These are phyloP conservation scores for Thera obeliscata DNA, from an alignment of 2,888 invertebrate genomes.

Conservation along the genomic window DNA sequence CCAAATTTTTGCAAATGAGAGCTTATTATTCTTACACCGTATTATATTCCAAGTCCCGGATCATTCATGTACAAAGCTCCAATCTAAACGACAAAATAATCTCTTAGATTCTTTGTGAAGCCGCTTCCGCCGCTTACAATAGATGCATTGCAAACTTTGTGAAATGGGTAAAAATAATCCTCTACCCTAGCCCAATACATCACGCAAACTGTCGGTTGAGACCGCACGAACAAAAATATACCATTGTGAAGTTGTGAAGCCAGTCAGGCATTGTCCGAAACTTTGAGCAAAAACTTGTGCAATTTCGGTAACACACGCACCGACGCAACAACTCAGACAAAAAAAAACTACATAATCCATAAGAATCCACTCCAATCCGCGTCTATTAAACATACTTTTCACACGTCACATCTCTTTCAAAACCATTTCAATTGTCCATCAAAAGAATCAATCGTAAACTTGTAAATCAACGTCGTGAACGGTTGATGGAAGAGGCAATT, in stretches of 20 bases:
- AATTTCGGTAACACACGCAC: constrained; percentile 75
- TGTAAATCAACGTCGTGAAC: constrained; percentile 60
- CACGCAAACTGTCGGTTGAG: constrained; percentile 80
- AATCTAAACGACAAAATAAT: constrained; percentile 65
- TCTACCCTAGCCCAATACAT: constrained; percentile 79
- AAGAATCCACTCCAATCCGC: constrained; percentile 42
- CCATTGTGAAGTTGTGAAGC: constrained; percentile 78
- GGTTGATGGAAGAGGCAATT: constrained; percentile 66
- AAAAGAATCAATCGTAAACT: constrained; percentile 48
- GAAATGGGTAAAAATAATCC: constrained; percentile 84
- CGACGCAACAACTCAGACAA: constrained; percentile 55
- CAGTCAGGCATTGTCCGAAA: constrained; percentile 74
- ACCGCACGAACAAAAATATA: constrained; percentile 83
- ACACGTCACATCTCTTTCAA: constrained; percentile 53
- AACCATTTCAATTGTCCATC: constrained; percentile 50
- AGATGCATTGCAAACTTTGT: constrained; percentile 81
- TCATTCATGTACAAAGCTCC: constrained; percentile 60
- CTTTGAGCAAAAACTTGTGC: constrained; percentile 79
- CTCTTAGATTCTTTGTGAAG: constrained; percentile 72
- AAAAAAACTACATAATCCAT: constrained; percentile 53
- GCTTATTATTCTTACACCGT: constrained; percentile 49
- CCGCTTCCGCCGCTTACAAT: constrained; percentile 81
- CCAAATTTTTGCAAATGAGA: constrained; percentile 10
- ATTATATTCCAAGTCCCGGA: constrained; percentile 67
- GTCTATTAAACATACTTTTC: constrained; percentile 52